A percentile compares a stretch with the other conserved stretches of the same genome.
phyloP scores from a whole-genome alignment of 2,113 vertebrate genomes.

The Pterocles gutturalis region DNA sequence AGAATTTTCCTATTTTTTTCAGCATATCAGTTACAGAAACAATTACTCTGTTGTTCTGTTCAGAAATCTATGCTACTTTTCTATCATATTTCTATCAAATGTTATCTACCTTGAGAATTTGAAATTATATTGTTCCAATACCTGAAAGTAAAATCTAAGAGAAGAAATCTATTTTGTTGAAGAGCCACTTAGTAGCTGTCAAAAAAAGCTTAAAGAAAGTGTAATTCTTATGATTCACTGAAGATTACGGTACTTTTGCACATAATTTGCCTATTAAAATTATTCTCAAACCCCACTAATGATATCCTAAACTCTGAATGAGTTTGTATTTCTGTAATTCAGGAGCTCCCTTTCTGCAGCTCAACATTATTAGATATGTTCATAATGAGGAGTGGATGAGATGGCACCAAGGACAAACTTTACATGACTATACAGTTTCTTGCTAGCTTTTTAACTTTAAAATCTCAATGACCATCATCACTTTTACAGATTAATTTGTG shows the following conservation, averaged over 20 bases:
- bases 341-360: not conserved
- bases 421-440: not conserved
- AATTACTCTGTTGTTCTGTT: not conserved
- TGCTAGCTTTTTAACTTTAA: not conserved
- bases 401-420: not conserved
- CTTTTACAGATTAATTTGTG: not conserved
- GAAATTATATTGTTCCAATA: not conserved
- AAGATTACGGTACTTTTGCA: not conserved
- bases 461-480: not conserved
- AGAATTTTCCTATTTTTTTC: not conserved
- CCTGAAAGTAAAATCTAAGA: not conserved
- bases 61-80: not conserved
- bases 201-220: not conserved
- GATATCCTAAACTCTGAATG: not conserved
- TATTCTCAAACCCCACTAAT: not conserved
- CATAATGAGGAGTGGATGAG: not conserved
- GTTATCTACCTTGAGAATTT: not conserved
- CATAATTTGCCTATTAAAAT: not conserved
- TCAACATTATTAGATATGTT: not conserved
- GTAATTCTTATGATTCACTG: not conserved
- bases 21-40: not conserved
- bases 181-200: not conserved
- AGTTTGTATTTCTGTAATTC: not conserved
- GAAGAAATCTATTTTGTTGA: not conserved
- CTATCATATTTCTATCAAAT: not conserved